Evolutionary conservation across 2,888 invertebrate species (phyloP).

Genomic region (Auanema freiburgensis): DNA sequence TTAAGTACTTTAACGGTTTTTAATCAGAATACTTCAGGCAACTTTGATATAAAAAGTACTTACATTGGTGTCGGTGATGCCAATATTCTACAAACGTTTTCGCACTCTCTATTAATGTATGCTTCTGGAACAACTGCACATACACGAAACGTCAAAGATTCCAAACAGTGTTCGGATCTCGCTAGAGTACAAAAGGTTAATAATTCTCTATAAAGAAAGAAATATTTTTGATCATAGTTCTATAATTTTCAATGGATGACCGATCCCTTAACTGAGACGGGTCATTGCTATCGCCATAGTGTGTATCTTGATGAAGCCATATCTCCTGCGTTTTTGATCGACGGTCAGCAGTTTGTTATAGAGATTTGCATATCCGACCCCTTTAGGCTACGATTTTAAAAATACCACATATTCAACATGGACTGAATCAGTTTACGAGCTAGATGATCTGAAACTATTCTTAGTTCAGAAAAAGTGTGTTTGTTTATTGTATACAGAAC

Average conservation of each 20-base stretch:
- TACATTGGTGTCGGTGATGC: constrained; percentile 16
- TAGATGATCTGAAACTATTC: constrained; percentile 45
- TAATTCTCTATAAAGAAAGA: neutral
- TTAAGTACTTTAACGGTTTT: too few relatives aligned
- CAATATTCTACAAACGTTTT: constrained; percentile 4
- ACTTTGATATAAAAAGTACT: constrained; percentile 7
- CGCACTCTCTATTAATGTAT: constrained; percentile 30
- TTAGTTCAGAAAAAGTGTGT: constrained; percentile 37
- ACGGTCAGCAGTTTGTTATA: constrained; percentile 26
- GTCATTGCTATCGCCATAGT: constrained; percentile 46
- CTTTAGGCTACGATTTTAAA: constrained; percentile 22
- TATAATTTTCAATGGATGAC: constrained; percentile 55
- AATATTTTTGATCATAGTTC: constrained; percentile 26
- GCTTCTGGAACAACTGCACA: constrained; percentile 31
- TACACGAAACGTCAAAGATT: constrained; percentile 38
- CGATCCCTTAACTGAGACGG: constrained; percentile 33
- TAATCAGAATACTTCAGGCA: too few relatives aligned
- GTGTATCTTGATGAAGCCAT: constrained; percentile 28
- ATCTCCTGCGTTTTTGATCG: constrained; percentile 56
- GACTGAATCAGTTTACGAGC: constrained; percentile 52
- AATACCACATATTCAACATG: constrained; percentile 51
- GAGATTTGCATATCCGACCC: neutral
- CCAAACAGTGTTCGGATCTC: constrained; percentile 35
- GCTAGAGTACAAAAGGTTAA: constrained; percentile 28
- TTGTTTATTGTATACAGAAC: constrained; percentile 12